Evolutionary conservation across 2,797 vertebrate genomes (phyloP), one percentile per base, ranked within the genome.

Genomic region (Falco berigora): DNA sequence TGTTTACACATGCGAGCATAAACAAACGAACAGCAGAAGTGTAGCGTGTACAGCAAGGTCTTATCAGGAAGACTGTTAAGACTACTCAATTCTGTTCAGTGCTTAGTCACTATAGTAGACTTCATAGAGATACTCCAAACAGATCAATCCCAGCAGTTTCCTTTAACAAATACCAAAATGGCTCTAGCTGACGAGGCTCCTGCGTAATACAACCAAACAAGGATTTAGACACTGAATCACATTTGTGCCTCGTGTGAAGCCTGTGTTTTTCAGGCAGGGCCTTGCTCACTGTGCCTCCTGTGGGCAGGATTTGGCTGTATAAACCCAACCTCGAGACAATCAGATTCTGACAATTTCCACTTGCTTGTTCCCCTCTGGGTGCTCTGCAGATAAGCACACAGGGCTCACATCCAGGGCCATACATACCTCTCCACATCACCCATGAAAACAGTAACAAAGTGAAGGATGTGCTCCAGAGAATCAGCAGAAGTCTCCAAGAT

Each of bases 391-490:
- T 42, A 30, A 84, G 66, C 24, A 44, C 21, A 40, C 22, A 25
- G 34, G 63, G 55, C 32, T 76, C 8, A 4, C 7, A 17, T 7
- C 25, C 61, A 8, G 32, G 32, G 64, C 75, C 16, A 32, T 12
- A 61, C 42, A 17, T 97, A 99, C 99, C 99, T 99, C 94, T 99
- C 99, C 85, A 99, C 98, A 6, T 98, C 99, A 40, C 99, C 99
- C 98, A 99, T 99, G 98, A 99, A 99, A 94, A 99, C 97, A 19
- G 99, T 99, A 87, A 99, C 98, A 80, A 99, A 99, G 97, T 99
- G 98, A 90, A 99, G 98, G 86, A 99, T 95, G 27, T 99, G 99
- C 96, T 99, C 99, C 96, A 99, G 97, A 84, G 98, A 99, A 96
- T 99, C 99, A 0, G 98, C 98, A 2, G 99, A 99, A 2, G 98